A percentile compares a stretch with the other conserved stretches of the same genome.
Conservation (phyloP, 2,797 vertebrate genomes). For the Gymnoscopelus braueri region DNA sequence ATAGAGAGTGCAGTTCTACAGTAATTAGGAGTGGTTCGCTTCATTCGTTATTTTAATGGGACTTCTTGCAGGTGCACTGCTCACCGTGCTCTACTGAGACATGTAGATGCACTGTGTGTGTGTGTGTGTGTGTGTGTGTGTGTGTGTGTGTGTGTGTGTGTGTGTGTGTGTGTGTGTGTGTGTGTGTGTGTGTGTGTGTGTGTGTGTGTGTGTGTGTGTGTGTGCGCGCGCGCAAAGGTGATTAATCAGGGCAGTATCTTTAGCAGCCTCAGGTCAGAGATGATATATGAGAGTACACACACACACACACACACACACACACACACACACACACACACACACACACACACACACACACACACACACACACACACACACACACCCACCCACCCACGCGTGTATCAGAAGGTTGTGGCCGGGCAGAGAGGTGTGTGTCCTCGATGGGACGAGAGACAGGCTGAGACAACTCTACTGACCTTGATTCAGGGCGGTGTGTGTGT, state of each 20-base stretch:
- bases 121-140: background rate
- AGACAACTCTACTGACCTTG: too few relatives aligned
- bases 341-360: conserved; percentile 22
- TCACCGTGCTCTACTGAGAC: too few relatives aligned
- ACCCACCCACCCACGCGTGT: conserved; percentile 14
- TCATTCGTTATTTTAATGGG: conserved; percentile 31
- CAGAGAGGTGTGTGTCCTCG: background rate
- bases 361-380: background rate
- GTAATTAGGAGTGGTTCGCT: conserved; percentile 31
- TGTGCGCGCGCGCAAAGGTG: conserved; percentile 1
- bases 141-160: conserved; percentile 9
- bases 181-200: background rate
- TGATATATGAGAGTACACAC: too few relatives aligned
- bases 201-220: conserved; percentile 3
- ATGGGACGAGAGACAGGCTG: too few relatives aligned
- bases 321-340: background rate
- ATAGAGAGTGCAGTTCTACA: conserved; percentile 24
- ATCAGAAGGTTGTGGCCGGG: too few relatives aligned
- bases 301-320: background rate
- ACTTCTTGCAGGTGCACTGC: conserved; percentile 14
- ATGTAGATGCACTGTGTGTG: background rate
- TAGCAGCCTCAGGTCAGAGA: conserved; percentile 9
- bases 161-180: conserved; percentile 3
- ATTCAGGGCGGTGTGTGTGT: background rate
- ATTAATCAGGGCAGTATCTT: too few relatives aligned